Evolutionary conservation across 1,140 invertebrate genomes (phyloP).

Genomic region (Holotrichia oblita): DNA sequence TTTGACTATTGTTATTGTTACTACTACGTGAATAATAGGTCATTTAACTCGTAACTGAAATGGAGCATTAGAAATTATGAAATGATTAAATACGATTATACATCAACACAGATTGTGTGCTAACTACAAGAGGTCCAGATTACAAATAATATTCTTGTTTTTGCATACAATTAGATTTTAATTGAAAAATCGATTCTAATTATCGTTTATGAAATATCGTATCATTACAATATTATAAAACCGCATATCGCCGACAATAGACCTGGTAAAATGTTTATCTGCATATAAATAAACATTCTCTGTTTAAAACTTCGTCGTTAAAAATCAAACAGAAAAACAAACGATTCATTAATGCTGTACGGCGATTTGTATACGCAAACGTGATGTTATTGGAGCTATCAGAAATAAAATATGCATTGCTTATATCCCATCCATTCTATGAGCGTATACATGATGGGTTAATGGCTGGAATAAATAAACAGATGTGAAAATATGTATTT

Average conservation of each 20-base stretch:
- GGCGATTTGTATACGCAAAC: neutral
- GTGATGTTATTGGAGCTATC: neutral
- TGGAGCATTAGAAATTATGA: neutral
- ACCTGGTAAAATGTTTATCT: neutral
- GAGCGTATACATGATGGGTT: neutral
- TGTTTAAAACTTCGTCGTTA: neutral
- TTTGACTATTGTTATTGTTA: neutral
- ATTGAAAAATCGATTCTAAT: too few species aligned
- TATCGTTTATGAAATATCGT: too few species aligned
- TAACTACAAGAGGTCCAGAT: too few species aligned
- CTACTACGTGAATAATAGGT: neutral
- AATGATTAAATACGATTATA: neutral
- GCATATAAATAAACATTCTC: neutral
- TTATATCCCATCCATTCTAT: neutral
- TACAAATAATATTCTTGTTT: too few species aligned
- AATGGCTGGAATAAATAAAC: neutral
- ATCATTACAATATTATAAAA: too few species aligned
- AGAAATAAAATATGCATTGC: neutral
- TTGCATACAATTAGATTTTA: too few species aligned
- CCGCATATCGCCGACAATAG: too few species aligned
- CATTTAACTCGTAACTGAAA: neutral
- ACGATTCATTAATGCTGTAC: neutral
- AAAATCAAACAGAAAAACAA: neutral
- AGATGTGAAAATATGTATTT: constrained; percentile 4
- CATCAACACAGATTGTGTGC: too few species aligned